Base-by-base conservation (phyloP, 30 jellyfish, hydroid and myxozoan genomes). In the Turritopsis rubra region DNA sequence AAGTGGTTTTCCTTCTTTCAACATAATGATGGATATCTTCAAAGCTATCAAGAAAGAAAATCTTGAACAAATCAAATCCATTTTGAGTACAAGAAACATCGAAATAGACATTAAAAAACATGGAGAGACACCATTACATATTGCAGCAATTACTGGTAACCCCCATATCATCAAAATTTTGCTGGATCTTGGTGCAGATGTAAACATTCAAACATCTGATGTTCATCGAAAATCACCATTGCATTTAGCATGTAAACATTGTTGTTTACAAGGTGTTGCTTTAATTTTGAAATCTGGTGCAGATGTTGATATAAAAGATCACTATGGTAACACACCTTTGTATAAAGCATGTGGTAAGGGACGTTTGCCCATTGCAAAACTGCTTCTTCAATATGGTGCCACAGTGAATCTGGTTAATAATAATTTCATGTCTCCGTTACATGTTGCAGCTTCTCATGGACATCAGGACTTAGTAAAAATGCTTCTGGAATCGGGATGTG, bases 81-180 rank as follows among this genome's bases (percentile, higher is more conserved):
- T 68, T 19, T 68, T 68, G 30, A 68, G 77, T 68, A n/a, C 77
- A 0, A 68, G 77, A 68, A 68, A 68, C 19, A 68, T 68, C 19
- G 77, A 68, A n/a, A 27, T 68, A 8, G 77, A 68, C 19, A 9
- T 68, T 0, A 90, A 90, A 52, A 94, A 86, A 25, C 75, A 85
- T 54, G 97, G 97, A 13, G 93, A 90, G 52, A 90, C 97, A 5
- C 89, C 94, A 8, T 76, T 90, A 75, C 97, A 90, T 83, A 86
- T 85, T 29, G 97, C 95, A 1, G 81, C 97, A 20, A 72, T 93
- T 76, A 84, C 95, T 90, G 97, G 97, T 23, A 84, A 68, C 81
- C 96, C 89, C 26, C 88, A 84, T 29, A 83, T 90, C 22, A 94
- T 90, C 80, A 80, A 66, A 28, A 53, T 90, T 22, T 79, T 90